phyloP scores from a whole-genome alignment of 2,113 vertebrate genomes.

The Podarcis muralis region DNA sequence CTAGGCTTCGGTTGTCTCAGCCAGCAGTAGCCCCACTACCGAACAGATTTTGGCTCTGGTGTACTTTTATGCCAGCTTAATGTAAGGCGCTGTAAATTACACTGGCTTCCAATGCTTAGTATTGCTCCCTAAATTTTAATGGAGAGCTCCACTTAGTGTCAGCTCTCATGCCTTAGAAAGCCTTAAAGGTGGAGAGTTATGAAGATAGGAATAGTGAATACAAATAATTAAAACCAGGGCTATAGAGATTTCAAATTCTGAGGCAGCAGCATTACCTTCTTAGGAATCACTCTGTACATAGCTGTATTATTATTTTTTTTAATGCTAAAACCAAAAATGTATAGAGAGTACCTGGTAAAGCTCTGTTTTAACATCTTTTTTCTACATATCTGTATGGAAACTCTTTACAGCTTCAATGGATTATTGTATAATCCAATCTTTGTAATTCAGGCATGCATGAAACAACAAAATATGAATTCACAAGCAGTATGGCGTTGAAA shows the following conservation, averaged over 20 bases:
- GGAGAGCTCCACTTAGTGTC: neutral
- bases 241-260: neutral
- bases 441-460: neutral
- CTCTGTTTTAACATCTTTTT: neutral
- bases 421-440: neutral
- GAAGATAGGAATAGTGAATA: neutral
- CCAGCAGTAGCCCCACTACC: too few species aligned
- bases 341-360: too few species aligned
- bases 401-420: neutral
- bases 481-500: neutral
- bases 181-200: neutral
- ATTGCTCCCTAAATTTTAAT: neutral
- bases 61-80: too few species aligned
- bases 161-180: neutral
- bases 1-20: too few species aligned
- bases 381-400: neutral
- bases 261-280: neutral
- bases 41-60: too few species aligned
- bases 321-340: neutral
- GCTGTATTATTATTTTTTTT: neutral
- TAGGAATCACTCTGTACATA: neutral
- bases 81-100: too few species aligned
- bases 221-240: neutral
- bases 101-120: too few species aligned
- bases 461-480: neutral